Evolutionary conservation across 2,888 invertebrate species (phyloP), one percentile per base, ranked within the genome.

Genomic region (Desoria tigrina): DNA sequence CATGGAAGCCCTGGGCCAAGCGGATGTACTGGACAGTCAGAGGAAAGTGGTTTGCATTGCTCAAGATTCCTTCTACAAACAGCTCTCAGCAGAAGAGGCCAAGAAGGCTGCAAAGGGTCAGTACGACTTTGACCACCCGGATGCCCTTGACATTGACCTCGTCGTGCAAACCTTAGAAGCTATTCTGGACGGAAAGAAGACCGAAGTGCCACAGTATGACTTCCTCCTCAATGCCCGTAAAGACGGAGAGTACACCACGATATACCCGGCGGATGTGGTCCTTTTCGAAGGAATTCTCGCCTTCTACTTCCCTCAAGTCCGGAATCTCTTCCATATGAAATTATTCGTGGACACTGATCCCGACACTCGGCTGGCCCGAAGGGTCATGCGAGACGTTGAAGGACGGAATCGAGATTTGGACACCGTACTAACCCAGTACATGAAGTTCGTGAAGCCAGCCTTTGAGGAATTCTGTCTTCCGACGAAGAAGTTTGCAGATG

Each of bases 401-500:
- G 96, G 98, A 81, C 86, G 95, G 71, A 94, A 95, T 1, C 84
- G 99, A 45, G 93, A 95, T 80, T 82, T 99, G 79, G 95, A 97
- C 78, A 90, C 93, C 77, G 94, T 98, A 11, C 85, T 99, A 32
- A 90, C 90, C 78, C 97, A 98, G 80, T 99, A 99, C 81, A 96
- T 94, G 88, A 92, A 90, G 78, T 94, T 90, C 80, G 98, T 99
- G 1, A 99, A 99, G 81, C 98, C 98, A n/a, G 98, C 98, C 2
- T 99, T 99, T 81, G 99, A 99, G 80, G 97, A 97, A 82, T 98
- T 98, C 83, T 98, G 97, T 80, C 85, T 94, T 76, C 98, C 98
- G 71, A 99, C 99, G 1, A 99, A 99, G 83, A 98, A 99, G 81
- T 98, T 97, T 84, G 98, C 98, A 62, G 99, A 99, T 84, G 95